Evolutionary conservation across 2,113 vertebrate species (phyloP).

Genomic region (Erythrolamprus reginae): DNA sequence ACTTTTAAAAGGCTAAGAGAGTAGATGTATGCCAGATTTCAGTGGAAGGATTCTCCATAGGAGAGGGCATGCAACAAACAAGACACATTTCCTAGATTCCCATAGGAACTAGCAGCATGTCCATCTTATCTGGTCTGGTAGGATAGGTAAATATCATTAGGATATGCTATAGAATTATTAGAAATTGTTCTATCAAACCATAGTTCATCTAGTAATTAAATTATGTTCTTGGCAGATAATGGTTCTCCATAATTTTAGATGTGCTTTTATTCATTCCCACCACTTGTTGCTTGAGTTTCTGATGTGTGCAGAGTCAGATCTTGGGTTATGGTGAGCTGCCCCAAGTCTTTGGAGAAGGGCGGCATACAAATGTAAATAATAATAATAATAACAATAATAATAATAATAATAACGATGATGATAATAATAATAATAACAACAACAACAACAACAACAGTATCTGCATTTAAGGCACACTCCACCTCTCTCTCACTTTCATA

Average conservation of each 20-base stretch:
- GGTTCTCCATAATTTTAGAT: not conserved
- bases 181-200: not conserved
- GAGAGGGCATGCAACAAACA: not conserved
- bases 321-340: no score
- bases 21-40: not conserved
- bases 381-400: no score
- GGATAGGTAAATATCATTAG: not conserved
- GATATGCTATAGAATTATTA: not conserved
- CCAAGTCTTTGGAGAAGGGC: no score
- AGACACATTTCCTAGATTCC: not conserved
- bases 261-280: not conserved
- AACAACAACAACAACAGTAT: no score
- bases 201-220: not conserved
- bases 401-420: no score
- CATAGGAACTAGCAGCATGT: not conserved
- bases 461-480: no score
- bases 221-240: not conserved
- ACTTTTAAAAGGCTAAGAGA: not conserved
- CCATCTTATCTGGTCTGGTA: not conserved
- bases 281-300: not conserved
- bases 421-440: no score
- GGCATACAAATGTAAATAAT: no score
- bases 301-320: not conserved
- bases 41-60: not conserved
- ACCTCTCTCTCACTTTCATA: not conserved